Evolutionary conservation across 2,113 vertebrate genomes (phyloP), one percentile per base, ranked within the genome.

Genomic region (Haliaeetus leucogaster): DNA sequence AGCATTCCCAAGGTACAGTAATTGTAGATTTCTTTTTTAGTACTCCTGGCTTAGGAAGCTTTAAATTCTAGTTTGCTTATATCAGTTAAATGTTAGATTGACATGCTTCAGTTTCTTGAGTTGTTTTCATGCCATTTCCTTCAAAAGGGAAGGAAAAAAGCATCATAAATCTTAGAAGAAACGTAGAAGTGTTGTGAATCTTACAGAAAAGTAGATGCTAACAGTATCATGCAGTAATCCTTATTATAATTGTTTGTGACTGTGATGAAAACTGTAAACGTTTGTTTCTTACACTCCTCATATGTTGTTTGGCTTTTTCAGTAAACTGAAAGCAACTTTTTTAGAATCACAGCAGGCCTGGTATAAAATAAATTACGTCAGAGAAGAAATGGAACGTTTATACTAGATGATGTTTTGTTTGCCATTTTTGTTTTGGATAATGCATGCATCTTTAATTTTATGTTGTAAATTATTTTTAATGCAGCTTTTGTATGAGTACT

Each of bases 1-100:
- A 99, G 98, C 98, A 98, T 98, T 99, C 98, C 97, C 99, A 99
- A 99, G 99, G 99, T 99, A 99, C 98, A 97, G 99, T 99, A 99
- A 98, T 53, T 78, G 95, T 72, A 96, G 97, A 92, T 97, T 97
- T 96, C 55, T 84, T 87, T 59, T 95, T 73, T 97, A 97, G 63
- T 90, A 71, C 32, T 96, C 83, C 95, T 96, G 76, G 26, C 68
- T 86, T 97, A 96, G 96, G 94, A 96, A 93, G 81, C 86, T 96
- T 96, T 90, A 76, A 83, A 84, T 94, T 85, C 73, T 96, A 95
- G 78, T 88, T 93, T 96, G 95, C 66, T 50, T 83, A 0, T 82
- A 34, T 66, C 40, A 40, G 48, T 94, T 50, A 43, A 78, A 92
- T 82, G 45, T 74, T 97, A 97, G 95, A 92, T 73, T 82, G 73